Evolutionary conservation across 1,140 invertebrate genomes (phyloP).

Genomic region (Hyles vespertilio): DNA sequence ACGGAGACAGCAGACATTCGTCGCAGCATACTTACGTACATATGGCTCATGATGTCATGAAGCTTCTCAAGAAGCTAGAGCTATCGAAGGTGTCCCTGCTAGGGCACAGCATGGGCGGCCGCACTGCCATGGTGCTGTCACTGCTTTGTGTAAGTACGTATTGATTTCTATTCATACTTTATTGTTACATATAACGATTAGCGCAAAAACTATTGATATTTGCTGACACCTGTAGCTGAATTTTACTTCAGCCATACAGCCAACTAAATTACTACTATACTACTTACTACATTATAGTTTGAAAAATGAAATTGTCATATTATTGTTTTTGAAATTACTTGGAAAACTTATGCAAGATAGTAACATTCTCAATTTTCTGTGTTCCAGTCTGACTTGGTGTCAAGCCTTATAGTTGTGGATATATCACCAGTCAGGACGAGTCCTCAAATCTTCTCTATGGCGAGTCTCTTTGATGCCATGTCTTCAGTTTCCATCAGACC

Average conservation of each 20-base stretch:
- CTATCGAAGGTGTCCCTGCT: constrained; percentile 83
- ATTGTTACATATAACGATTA: too few species aligned
- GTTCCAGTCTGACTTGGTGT: constrained; percentile 84
- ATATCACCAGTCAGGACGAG: constrained; percentile 85
- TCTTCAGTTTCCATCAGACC: constrained; percentile 76
- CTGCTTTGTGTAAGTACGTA: constrained; percentile 79
- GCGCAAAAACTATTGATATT: too few species aligned
- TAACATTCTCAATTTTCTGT: constrained; percentile 6
- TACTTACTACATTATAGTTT: too few species aligned
- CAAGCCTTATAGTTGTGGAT: constrained; percentile 89
- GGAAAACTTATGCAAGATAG: too few species aligned
- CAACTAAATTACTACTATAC: too few species aligned
- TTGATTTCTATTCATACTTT: too few species aligned
- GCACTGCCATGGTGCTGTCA: constrained; percentile 89
- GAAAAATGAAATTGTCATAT: too few species aligned
- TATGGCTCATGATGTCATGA: constrained; percentile 86
- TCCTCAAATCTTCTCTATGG: constrained; percentile 79
- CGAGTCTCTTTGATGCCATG: constrained; percentile 82
- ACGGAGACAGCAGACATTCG: constrained; percentile 92
- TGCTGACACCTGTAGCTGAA: too few species aligned
- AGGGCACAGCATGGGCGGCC: constrained; percentile 96
- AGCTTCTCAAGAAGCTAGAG: constrained; percentile 80
- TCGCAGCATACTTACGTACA: constrained; percentile 82
- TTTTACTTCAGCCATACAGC: too few species aligned
- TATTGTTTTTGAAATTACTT: too few species aligned